Base-by-base conservation (phyloP, 1,140 invertebrate genomes). In the Whitmania pigra region DNA sequence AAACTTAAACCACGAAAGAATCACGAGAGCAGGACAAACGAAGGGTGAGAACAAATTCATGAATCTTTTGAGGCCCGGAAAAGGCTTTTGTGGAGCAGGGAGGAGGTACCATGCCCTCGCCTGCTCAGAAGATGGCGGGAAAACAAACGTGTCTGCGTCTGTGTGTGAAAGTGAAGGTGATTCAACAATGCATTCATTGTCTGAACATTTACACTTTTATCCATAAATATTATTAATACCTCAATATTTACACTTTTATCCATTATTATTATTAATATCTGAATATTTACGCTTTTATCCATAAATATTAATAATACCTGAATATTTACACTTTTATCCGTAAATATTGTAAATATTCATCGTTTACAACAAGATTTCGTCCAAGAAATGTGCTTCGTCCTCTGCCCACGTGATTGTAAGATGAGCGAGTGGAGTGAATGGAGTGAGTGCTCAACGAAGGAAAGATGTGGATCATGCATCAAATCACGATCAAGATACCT, bases 301-400 rank as follows among this genome's bases (percentile, higher is more conserved):
- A 57, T 57, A n/a, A 57, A n/a, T n/a, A n/a, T n/a, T n/a, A n/a
- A n/a, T n/a, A n/a, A n/a, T n/a, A n/a, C n/a, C n/a, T n/a, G n/a
- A n/a, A n/a, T n/a, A n/a, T n/a, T n/a, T n/a, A n/a, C n/a, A n/a
- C n/a, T n/a, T n/a, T n/a, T n/a, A n/a, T n/a, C n/a, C n/a, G n/a
- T n/a, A n/a, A n/a, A n/a, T n/a, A n/a, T n/a, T n/a, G n/a, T n/a
- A n/a, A n/a, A n/a, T 57, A 57, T 57, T 57, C 20, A 5, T 57
- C 57, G 57, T 63, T 63, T 31, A 22, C 7, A 43, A 9, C 53
- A 29, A 63, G 73, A 73, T 40, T 73, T 73, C 57, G 60, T 71
- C 20, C 57, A 73, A 49, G 73, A 73, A 55, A 71, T 73, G 69
- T 73, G 73, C 54, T 73, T 73, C 40, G 40, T 73, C 22, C 68